Percentiles rank a stretch among this genome's conserved stretches.
Evolutionary conservation across 2,797 vertebrate species (phyloP).

Genomic region (Sebastes goodei): DNA sequence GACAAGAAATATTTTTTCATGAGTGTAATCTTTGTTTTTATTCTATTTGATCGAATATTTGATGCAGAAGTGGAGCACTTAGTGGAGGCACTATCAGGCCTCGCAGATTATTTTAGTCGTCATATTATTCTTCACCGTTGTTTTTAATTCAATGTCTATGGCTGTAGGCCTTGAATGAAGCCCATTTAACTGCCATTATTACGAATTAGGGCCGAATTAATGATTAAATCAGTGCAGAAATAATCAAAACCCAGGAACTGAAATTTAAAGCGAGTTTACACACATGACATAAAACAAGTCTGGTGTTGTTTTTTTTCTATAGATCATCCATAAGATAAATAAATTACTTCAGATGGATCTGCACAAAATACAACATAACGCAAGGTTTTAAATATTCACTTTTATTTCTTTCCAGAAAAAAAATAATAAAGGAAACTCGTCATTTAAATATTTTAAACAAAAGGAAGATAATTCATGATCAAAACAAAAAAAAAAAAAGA

Average conservation of each 20-base stretch:
- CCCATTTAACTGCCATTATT: not conserved
- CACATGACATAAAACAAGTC: not conserved
- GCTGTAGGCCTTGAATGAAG: not conserved
- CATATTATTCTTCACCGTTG: not conserved
- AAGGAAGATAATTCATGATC: slow-evolving; percentile 30
- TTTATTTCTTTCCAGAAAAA: slow-evolving; percentile 75
- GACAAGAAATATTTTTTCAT: not conserved
- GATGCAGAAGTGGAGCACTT: not conserved
- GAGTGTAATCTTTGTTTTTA: not conserved
- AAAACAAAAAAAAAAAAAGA: not conserved
- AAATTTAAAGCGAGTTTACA: not conserved
- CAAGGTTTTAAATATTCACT: slow-evolving; percentile 69
- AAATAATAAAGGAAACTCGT: slow-evolving; percentile 70
- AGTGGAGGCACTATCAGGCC: not conserved
- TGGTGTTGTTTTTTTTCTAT: not conserved
- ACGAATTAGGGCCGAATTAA: not conserved
- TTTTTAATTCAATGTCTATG: not conserved
- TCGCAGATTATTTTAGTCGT: not conserved
- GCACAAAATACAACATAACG: slow-evolving; percentile 47
- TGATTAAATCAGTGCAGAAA: not conserved
- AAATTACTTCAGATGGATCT: not conserved
- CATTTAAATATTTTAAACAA: slow-evolving; percentile 77
- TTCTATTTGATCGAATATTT: not conserved
- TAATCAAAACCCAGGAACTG: not conserved
- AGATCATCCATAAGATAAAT: not conserved